Base-by-base conservation (phyloP, 2,888 invertebrate species). In the Diarsia dahlii region DNA sequence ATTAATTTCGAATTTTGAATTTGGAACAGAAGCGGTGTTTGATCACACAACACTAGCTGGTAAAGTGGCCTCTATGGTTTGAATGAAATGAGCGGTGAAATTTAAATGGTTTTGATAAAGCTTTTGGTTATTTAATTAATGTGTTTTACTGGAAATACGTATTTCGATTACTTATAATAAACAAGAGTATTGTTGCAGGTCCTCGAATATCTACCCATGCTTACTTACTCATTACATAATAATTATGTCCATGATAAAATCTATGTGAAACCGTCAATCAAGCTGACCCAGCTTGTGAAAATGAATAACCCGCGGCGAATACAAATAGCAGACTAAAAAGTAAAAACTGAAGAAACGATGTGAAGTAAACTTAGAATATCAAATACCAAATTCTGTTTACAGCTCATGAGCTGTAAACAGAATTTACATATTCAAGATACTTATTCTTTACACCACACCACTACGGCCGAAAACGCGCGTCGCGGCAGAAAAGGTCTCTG, bases 1-100 rank as follows among this genome's bases (percentile, higher is more conserved):
- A 96, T 96, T 96, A 96, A 96, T 96, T 94, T 93, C 90, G 89
- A 93, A 94, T 95, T 95, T 95, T 89, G 94, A 95, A 95, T 95
- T 95, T 93, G 93, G 95, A 95, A 96, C 96, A 93, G 96, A 94
- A 96, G 95, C 95, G 93, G 90, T 80, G 80, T 81, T 81, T 81
- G 81, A 80, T 81, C 84, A 74, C 70, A 84, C 20, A 74, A 81
- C 80, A 74, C 76, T 90, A 89, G 88, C 89, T 88, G 89, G 88
- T 89, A 79, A 84, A 86, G 77, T 80, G 68, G 84, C 72, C 80
- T 84, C 81, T 84, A 83, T 74, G 65, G 74, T 74, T 70, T 28
- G 52, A 58, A 70, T 58, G 28, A 82, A 72, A 83, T 77, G 48
- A 81, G 18, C 28, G 46, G 23, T 28, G 48, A 15, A 13, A 52